Evolutionary conservation across 2,888 invertebrate species (phyloP), one percentile per base, ranked within the genome.

Genomic region (Apocheima hispidaria): DNA sequence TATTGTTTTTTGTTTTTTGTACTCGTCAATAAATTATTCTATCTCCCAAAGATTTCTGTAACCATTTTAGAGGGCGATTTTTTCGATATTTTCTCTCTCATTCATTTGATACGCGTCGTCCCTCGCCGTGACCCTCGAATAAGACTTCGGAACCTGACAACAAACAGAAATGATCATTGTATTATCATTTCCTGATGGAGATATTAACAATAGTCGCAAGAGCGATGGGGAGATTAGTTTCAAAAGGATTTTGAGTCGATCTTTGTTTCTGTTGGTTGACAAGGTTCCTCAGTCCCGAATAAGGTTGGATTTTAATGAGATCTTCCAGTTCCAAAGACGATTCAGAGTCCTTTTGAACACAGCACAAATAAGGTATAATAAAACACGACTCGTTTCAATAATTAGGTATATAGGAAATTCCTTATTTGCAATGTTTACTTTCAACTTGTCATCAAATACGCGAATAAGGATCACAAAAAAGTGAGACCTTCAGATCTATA

Each of bases 111-210:
- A 82, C 73, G 69, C 74, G 81, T 63, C 69, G 79, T 77, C 79
- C 83, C 75, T 70, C 82, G 81, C 79, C 79, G 82, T 81, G 78
- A 86, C 83, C 77, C 87, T 82, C 89, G 83, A 75, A 76, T 82
- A 83, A 88, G 91, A 93, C 88, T 90, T 91, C 89, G 92, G 91
- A 92, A 93, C 93, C 93, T 93, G 93, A 93, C 93, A 92, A 93
- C 93, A 93, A 90, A 93, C 93, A 93, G 93, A 93, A 93, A 93
- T 92, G 92, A 92, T 88, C 90, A 91, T 87, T 88, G 78, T 83
- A 82, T 81, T 90, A 86, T 92, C 90, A 91, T 92, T 92, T 92
- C 92, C 76, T 79, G 78, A 72, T 69, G 72, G 73, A n/a, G 72
- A 71, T 65, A 65, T 46, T 69, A 65, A 69, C 77, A 66, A 68